Evolutionary conservation across 2,888 invertebrate species (phyloP), one percentile per base, ranked within the genome.

Genomic region (Latrodectus hesperus): DNA sequence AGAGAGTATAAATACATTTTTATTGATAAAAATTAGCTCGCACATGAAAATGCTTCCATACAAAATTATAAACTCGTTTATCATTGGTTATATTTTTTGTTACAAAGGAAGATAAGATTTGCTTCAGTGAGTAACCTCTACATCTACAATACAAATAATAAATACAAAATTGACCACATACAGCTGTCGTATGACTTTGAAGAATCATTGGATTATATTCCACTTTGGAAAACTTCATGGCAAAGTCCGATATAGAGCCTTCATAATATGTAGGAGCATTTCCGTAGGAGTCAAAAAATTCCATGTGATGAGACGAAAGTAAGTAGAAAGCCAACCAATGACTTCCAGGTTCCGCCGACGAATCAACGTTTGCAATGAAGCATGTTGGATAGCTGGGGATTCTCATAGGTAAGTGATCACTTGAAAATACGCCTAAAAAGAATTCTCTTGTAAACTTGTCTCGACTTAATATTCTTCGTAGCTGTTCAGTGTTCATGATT

Each of bases 241-340:
- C n/a, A 68, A 68, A 60, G 9, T 60, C 49, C 14, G 26, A 17
- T 52, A 83, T 76, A 9, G 38, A n/a, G 49, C 70, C 67, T n/a
- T 17, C 8, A 49, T 71, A 84, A 76, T 17, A 64, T 11, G 2
- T 14, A 12, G 85, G 73, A 10, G 68, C 49, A 26, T 82, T 22
- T 16, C 83, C 89, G 52, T 73, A 89, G 16, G 79, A 83, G 70
- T 89, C 78, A 38, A 89, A 83, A 26, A 86, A 89, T 52, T 76
- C 76, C 22, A 55, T 51, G 53, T 53, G 26, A 8, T 64, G 26
- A 55, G 16, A 49, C 4, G 60, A 22, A 14, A 55, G 12, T 12
- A 73, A 0, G 53, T 89, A 89, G 16, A 89, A 60, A 10, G 80
- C 74, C 9, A 87, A 22, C 89, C 87, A 89, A 80, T 84, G 89